These are phyloP conservation scores for Anas acuta DNA, from an alignment of 2,797 vertebrate species.

Conservation along the genomic window DNA sequence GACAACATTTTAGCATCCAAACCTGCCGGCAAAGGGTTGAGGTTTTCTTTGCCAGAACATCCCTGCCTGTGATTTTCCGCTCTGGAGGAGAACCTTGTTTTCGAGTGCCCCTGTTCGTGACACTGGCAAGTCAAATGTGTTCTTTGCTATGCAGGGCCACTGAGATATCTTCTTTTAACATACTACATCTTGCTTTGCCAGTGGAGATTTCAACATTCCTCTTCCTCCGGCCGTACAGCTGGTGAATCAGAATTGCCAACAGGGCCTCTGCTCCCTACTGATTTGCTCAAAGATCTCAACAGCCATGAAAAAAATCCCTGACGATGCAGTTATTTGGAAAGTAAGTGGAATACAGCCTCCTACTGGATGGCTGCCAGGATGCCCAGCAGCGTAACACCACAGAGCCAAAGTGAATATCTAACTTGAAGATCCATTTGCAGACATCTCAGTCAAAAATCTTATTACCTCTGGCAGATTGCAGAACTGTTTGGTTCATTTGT, in stretches of 20 bases:
- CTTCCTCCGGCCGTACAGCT: not conserved
- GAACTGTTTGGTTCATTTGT: not conserved
- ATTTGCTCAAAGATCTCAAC: slow-evolving; percentile 28
- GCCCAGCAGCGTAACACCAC: not conserved
- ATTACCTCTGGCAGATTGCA: not conserved
- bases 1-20: not conserved
- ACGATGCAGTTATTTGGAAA: not conserved
- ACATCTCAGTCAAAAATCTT: slow-evolving; percentile 1
- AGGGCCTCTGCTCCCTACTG: slow-evolving; percentile 28
- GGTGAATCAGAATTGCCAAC: slow-evolving; percentile 38
- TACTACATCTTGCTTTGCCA: not conserved
- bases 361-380: not conserved
- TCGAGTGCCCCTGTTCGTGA: not conserved
- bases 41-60: not conserved
- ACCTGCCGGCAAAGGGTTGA: not conserved
- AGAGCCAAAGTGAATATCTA: not conserved
- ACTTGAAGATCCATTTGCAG: not conserved
- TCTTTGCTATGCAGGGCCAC: not conserved
- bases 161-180: not conserved
- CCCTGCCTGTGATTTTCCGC: not conserved
- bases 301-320: not conserved
- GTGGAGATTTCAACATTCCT: not conserved
- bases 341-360: slow-evolving; percentile 22
- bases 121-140: not conserved
- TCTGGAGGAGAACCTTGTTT: not conserved